Evolutionary conservation across 2,797 vertebrate species (phyloP).

Genomic region (Apogon hyalosoma): DNA sequence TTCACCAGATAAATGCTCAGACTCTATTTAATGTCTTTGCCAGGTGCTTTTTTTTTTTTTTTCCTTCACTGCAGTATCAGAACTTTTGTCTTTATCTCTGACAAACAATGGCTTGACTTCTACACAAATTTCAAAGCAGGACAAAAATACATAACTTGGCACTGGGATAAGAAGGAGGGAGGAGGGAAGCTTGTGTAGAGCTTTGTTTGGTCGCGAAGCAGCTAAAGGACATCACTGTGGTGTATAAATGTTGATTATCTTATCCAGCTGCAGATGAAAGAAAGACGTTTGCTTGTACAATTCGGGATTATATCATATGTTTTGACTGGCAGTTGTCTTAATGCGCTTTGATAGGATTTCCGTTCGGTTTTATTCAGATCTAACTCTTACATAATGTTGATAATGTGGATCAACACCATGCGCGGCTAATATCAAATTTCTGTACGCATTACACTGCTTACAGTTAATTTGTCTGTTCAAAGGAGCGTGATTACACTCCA

Average conservation of each 20-base stretch:
- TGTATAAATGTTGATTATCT: slow-evolving; percentile 23
- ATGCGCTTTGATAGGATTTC: not conserved
- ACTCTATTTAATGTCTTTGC: slow-evolving; percentile 32
- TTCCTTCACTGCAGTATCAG: slow-evolving; percentile 28
- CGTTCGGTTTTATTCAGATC: not conserved
- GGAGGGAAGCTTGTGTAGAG: slow-evolving; percentile 32
- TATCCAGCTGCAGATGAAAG: slow-evolving; percentile 9
- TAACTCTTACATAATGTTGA: slow-evolving; percentile 6
- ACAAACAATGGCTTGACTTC: slow-evolving; percentile 65
- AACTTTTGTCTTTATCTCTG: slow-evolving; percentile 39
- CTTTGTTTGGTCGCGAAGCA: slow-evolving; percentile 58
- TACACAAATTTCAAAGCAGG: slow-evolving; percentile 52
- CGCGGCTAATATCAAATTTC: slow-evolving; percentile 17
- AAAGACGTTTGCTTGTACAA: slow-evolving; percentile 4
- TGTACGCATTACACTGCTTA: slow-evolving; percentile 14
- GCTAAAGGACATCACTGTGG: slow-evolving; percentile 45
- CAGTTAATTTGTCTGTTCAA: slow-evolving; percentile 47
- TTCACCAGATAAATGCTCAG: slow-evolving; percentile 10
- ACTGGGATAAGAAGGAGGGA: slow-evolving; percentile 40
- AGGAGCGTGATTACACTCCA: slow-evolving; percentile 28
- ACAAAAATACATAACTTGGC: slow-evolving; percentile 63
- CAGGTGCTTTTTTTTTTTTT: slow-evolving; percentile 36
- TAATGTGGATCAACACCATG: not conserved
- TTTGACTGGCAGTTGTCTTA: slow-evolving; percentile 2
- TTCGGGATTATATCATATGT: slow-evolving; percentile 6